Base-by-base conservation (phyloP, 2,113 vertebrate genomes). In the Cavia porcellus region DNA sequence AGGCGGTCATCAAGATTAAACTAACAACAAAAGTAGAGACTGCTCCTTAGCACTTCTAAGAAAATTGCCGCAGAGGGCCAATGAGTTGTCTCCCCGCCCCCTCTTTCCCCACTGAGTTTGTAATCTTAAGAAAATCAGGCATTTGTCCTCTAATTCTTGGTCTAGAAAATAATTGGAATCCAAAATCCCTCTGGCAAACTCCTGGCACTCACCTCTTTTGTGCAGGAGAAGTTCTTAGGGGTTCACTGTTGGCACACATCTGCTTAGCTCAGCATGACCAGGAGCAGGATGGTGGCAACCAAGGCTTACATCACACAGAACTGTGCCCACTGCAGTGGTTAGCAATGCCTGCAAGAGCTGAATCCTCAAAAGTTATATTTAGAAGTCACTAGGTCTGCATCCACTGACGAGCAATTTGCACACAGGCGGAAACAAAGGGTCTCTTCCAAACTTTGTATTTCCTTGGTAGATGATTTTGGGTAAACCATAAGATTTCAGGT, bases 381-480 rank as follows among this genome's bases (percentile, higher is more conserved):
- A 28, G 70, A 86, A 94, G 57, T 90, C 20, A 45, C 66, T 89
- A 19, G 81, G 38, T 81, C 92, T 89, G 42, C 80, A 75, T 81
- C 32, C 62, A 74, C 62, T 64, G n/a, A 86, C 62, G 28, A 90
- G 6, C 64, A 1, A 80, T 59, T 22, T 85, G 52, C 42, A 77
- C 52, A 38, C 19, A 62, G 35, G 50, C 50, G 50, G 50, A 52
- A 32, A 6, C 38, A 38, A 22, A 90, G 92, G 52, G 55, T 66
- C 28, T 50, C 86, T 22, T 45, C 77, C 55, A 25, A 45, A 94
- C 17, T 90, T n/a, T 38, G 4, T n/a, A 72, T 45, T 42, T 62
- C 59, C 52, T 90, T 90, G 61, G 57, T 72, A 82, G 47, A 72
- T 47, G 61, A 87, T 86, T 95, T 94, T 17, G 80, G 20, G 25